phyloP scores from a whole-genome alignment of 1,140 invertebrate species.

The Drosophila nannoptera region DNA sequence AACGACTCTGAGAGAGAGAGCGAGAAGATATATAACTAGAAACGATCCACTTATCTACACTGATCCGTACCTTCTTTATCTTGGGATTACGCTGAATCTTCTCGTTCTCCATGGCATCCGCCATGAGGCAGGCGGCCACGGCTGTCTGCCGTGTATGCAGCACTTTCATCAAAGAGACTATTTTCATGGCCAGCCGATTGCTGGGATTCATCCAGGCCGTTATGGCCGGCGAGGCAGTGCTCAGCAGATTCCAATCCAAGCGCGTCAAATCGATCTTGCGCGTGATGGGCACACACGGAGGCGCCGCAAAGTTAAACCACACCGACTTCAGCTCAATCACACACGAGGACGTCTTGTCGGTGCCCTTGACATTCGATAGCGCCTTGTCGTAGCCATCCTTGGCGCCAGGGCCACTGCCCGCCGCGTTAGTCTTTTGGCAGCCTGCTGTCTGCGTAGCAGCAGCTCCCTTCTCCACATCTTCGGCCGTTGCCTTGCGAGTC shows the following conservation, averaged over 20 bases:
- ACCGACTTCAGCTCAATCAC: slow-evolving; percentile 92
- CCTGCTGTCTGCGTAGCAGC: slow-evolving; percentile 13
- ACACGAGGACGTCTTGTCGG: slow-evolving; percentile 85
- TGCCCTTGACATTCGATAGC: slow-evolving; percentile 70
- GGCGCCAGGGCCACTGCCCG: slow-evolving; percentile 21
- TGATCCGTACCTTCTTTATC: slow-evolving; percentile 68
- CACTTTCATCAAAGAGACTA: slow-evolving; percentile 88
- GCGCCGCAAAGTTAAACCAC: slow-evolving; percentile 98
- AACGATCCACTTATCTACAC: neutral
- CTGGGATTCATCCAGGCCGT: slow-evolving; percentile 98
- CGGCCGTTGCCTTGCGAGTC: slow-evolving; percentile 51
- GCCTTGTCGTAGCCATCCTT: slow-evolving; percentile 72
- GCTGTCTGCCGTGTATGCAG: slow-evolving; percentile 89
- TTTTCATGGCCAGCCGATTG: slow-evolving; percentile 90
- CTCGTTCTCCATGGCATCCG: slow-evolving; percentile 90
- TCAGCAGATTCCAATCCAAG: slow-evolving; percentile 97
- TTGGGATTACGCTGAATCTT: slow-evolving; percentile 77
- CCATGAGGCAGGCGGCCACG: slow-evolving; percentile 95
- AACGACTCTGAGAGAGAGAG: slow-evolving; percentile 87
- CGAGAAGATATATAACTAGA: neutral
- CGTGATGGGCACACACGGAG: slow-evolving; percentile 95
- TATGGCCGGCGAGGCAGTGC: slow-evolving; percentile 96
- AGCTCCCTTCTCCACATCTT: slow-evolving; percentile 70
- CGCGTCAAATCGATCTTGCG: slow-evolving; percentile 96
- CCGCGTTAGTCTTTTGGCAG: slow-evolving; percentile 22